Evolutionary conservation across 2,113 vertebrate genomes (phyloP).

Genomic region (Coptodon bakossiorum): DNA sequence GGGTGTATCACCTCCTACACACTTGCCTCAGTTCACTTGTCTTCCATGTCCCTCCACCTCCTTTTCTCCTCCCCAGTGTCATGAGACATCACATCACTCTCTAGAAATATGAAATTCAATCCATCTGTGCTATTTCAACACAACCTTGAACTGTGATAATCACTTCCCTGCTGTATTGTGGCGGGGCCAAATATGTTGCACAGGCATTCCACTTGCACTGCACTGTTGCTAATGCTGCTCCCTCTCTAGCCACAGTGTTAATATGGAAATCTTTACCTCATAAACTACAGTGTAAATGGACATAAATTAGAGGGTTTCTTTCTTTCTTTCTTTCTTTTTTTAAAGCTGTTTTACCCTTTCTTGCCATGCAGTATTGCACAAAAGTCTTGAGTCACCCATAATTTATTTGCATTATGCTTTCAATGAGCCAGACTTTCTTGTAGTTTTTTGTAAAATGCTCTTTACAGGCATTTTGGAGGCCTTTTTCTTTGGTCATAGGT

Average conservation of each 20-base stretch:
- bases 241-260: background rate
- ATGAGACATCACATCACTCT: conserved; percentile 6
- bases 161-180: background rate
- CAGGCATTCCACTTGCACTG: background rate
- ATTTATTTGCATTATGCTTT: background rate
- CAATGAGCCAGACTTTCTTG: background rate
- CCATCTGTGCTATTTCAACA: conserved; percentile 28
- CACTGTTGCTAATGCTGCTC: background rate
- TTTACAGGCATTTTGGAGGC: background rate
- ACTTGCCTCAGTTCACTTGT: background rate
- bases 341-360: background rate
- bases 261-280: background rate
- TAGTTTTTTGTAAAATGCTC: background rate
- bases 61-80: background rate
- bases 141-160: conserved; percentile 15
- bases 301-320: background rate
- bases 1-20: background rate
- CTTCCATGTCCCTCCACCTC: background rate
- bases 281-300: background rate
- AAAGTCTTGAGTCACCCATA: background rate
- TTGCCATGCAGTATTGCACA: background rate
- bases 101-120: background rate
- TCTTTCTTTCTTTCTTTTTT: background rate
- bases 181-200: conserved; percentile 1
- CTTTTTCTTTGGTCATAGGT: background rate